Conservation (phyloP, 2,797 vertebrate species). For the Schizothorax lantsangensis region DNA sequence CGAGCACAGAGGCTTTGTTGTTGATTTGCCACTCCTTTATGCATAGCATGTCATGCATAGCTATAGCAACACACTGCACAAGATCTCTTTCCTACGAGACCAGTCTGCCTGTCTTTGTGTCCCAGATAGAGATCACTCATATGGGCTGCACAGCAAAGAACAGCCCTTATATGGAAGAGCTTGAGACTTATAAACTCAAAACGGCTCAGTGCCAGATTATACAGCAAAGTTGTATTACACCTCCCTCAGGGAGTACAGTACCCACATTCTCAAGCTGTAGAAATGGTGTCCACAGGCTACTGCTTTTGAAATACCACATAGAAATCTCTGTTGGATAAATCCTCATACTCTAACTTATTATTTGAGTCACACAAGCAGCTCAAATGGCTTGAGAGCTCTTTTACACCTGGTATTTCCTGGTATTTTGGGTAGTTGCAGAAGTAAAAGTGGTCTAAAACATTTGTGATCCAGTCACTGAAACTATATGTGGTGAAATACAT, state of each 20-base stretch:
- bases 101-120: constrained; percentile 14
- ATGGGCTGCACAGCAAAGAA: constrained; percentile 35
- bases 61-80: not conserved
- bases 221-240: constrained; percentile 37
- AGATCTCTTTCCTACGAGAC: not conserved
- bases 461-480: constrained; percentile 7
- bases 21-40: constrained; percentile 7
- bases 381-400: not conserved
- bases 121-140: not conserved
- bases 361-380: not conserved
- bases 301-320: constrained; percentile 18
- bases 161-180: constrained; percentile 60
- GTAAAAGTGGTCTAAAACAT: not conserved
- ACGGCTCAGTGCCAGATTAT: constrained; percentile 47
- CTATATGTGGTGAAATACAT: not conserved
- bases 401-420: not conserved
- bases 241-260: constrained; percentile 25
- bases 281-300: not conserved
- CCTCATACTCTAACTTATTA: not conserved
- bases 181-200: constrained; percentile 39
- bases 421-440: not conserved
- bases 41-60: constrained; percentile 10
- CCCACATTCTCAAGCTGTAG: constrained; percentile 32
- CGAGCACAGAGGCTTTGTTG: not conserved
- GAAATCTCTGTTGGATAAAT: not conserved